Percentiles rank a stretch among this genome's conserved stretches.
phyloP scores from a whole-genome alignment of 2,888 invertebrate species.

The Geotrupes spiniger region DNA sequence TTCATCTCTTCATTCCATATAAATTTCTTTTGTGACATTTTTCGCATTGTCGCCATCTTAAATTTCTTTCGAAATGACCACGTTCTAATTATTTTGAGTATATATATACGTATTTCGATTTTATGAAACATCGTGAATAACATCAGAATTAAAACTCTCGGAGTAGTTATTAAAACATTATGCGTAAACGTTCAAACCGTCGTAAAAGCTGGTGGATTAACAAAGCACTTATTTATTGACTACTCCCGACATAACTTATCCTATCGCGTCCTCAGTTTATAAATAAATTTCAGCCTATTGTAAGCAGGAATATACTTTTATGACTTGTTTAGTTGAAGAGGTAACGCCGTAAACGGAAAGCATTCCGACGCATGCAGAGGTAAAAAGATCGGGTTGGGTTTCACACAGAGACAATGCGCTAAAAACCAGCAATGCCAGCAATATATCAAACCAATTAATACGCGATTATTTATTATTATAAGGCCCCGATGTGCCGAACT shows the following conservation, averaged over 20 bases:
- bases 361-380: conserved; percentile 41
- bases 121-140: too few relatives aligned
- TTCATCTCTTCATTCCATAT: too few relatives aligned
- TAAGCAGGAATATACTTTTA: conserved; percentile 12
- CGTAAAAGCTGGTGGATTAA: too few relatives aligned
- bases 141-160: too few relatives aligned
- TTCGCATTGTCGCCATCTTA: too few relatives aligned
- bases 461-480: conserved; percentile 49
- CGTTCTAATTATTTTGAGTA: too few relatives aligned
- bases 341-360: conserved; percentile 40
- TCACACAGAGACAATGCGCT: conserved; percentile 46
- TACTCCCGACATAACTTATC: conserved; percentile 8
- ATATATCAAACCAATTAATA: conserved; percentile 52
- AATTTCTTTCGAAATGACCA: too few relatives aligned
- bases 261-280: conserved; percentile 12
- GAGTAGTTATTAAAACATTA: too few relatives aligned
- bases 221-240: conserved; percentile 9
- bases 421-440: conserved; percentile 47
- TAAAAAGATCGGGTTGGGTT: conserved; percentile 44
- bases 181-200: background rate
- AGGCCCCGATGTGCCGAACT: conserved; percentile 44
- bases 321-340: conserved; percentile 35
- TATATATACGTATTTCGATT: too few relatives aligned
- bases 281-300: conserved; percentile 10
- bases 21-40: too few relatives aligned